Evolutionary conservation across 2,113 vertebrate genomes (phyloP).

Genomic region (Dendrocopos noguchii): DNA sequence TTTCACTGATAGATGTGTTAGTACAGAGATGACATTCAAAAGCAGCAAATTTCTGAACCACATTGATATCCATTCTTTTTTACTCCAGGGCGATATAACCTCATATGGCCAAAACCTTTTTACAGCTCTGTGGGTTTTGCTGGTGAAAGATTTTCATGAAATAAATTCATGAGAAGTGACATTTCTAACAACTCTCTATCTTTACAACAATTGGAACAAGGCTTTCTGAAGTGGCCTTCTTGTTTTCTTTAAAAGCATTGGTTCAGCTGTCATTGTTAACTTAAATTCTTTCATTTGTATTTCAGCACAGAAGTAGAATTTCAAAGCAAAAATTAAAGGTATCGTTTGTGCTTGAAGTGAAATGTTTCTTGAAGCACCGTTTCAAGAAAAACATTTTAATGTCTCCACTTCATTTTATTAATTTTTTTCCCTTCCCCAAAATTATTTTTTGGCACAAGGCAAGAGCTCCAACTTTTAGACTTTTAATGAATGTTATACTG

Average conservation of each 20-base stretch:
- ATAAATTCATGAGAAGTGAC: background rate
- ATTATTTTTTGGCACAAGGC: background rate
- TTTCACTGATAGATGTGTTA: background rate
- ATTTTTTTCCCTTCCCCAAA: background rate
- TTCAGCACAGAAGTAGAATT: background rate
- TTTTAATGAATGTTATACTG: conserved; percentile 12
- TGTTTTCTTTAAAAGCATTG: background rate
- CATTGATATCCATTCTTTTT: background rate
- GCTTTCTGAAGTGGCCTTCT: background rate
- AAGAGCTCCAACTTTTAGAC: background rate
- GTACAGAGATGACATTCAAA: background rate
- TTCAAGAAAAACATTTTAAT: background rate
- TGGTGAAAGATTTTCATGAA: background rate
- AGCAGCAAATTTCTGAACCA: background rate
- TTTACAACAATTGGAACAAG: background rate
- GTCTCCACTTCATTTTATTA: background rate
- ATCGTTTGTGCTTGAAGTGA: background rate
- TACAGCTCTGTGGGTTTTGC: background rate
- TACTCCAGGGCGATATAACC: background rate
- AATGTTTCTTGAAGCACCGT: background rate
- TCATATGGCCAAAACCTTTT: background rate
- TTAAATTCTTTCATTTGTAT: background rate
- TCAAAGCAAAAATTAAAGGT: background rate
- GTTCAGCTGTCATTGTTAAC: background rate
- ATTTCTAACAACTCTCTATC: background rate